Evolutionary conservation across 2,797 vertebrate species (phyloP).

Genomic region (Hapalemur alaotrensis): DNA sequence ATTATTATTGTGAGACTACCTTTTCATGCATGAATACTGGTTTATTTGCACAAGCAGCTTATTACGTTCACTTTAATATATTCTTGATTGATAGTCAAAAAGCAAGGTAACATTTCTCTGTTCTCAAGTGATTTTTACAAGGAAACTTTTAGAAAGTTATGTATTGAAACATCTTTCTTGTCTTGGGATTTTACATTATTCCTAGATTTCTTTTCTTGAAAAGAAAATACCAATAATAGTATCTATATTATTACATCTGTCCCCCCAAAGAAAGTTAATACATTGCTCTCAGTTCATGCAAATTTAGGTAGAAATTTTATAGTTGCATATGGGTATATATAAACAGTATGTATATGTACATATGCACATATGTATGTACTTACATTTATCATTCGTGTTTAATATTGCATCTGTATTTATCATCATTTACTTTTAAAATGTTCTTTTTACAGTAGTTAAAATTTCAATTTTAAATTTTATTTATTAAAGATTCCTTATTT

Average conservation of each 20-base stretch:
- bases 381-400: not conserved
- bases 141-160: not conserved
- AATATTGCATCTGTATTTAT: not conserved
- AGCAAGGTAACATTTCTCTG: not conserved
- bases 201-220: not conserved
- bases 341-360: not conserved
- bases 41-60: not conserved
- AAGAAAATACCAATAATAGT: not conserved
- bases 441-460: not conserved
- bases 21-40: not conserved
- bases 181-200: not conserved
- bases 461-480: not conserved
- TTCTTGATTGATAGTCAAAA: not conserved
- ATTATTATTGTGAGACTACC: not conserved
- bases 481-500: not conserved
- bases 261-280: not conserved
- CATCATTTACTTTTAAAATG: not conserved
- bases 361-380: not conserved
- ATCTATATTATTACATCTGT: not conserved
- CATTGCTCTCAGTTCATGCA: not conserved
- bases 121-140: not conserved
- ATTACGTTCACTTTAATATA: not conserved
- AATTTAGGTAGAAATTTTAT: not conserved
- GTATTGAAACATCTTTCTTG: not conserved
- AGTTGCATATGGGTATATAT: not conserved